Percentiles rank a stretch among this genome's conserved stretches.
Evolutionary conservation across 92 coral and sea anemone species (phyloP).

Genomic region (Virgularia gustaviana): DNA sequence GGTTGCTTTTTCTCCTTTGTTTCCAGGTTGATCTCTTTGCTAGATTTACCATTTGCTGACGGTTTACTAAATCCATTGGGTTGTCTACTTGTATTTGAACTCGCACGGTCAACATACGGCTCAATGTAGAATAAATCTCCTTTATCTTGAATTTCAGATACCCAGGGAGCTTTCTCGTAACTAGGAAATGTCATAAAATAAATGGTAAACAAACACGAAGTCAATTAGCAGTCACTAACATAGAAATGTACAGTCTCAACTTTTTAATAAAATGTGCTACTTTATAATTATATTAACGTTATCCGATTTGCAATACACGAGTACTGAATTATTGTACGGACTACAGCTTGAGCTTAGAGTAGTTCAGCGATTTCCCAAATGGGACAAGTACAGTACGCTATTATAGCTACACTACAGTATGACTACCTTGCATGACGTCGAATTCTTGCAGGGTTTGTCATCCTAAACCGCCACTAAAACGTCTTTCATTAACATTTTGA

Average conservation of each 20-base stretch:
- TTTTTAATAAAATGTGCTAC: not conserved
- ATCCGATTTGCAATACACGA: no score
- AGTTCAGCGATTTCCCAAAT: no score
- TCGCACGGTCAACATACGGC: constrained; percentile 63
- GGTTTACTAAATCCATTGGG: constrained; percentile 60
- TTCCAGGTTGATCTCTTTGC: constrained; percentile 43
- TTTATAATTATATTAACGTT: no score
- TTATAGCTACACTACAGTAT: no score
- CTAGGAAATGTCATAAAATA: constrained; percentile 34
- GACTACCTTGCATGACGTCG: constrained; percentile 27
- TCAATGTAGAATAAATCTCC: constrained; percentile 96
- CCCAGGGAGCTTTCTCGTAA: constrained; percentile 96
- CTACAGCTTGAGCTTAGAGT: no score
- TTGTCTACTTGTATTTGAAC: constrained; percentile 52
- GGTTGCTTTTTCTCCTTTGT: constrained; percentile 62
- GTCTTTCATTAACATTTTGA: not conserved
- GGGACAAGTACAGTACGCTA: no score
- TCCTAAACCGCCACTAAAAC: not conserved
- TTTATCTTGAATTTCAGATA: constrained; percentile 76
- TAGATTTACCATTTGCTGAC: constrained; percentile 41
- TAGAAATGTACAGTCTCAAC: not conserved
- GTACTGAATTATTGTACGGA: no score
- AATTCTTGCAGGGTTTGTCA: constrained; percentile 11
- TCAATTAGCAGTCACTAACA: not conserved
- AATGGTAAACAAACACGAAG: not conserved